Evolutionary conservation across 2,113 vertebrate species (phyloP).

Genomic region (Oophaga pumilio): DNA sequence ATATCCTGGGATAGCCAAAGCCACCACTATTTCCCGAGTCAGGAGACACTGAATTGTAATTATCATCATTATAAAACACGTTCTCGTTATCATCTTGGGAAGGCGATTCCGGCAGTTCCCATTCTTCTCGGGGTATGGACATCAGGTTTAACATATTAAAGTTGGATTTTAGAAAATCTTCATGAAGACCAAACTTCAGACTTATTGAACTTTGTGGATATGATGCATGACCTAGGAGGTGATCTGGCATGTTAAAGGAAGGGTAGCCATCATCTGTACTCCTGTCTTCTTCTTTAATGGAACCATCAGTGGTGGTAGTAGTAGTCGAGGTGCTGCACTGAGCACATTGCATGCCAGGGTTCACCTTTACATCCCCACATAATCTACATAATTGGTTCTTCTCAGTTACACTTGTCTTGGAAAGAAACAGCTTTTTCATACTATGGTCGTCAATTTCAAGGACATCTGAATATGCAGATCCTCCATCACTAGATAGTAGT

Average conservation of each 20-base stretch:
- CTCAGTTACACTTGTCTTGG: not conserved
- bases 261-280: constrained; percentile 65
- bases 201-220: constrained; percentile 46
- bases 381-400: constrained; percentile 18
- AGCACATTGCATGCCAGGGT: constrained; percentile 66
- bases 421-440: constrained; percentile 53
- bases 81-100: constrained; percentile 69
- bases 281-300: constrained; percentile 54
- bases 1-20: constrained; percentile 76
- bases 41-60: constrained; percentile 69
- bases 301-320: not conserved
- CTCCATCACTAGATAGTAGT: constrained; percentile 66
- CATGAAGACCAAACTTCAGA: not conserved
- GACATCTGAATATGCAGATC: constrained; percentile 59
- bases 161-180: constrained; percentile 13
- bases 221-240: constrained; percentile 55
- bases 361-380: constrained; percentile 60
- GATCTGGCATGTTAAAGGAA: constrained; percentile 58
- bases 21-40: constrained; percentile 69
- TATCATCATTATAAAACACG: constrained; percentile 69
- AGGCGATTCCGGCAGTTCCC: constrained; percentile 64
- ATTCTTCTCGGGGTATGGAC: constrained; percentile 61
- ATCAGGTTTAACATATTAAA: constrained; percentile 64
- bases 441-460: constrained; percentile 63
- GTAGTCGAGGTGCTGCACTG: constrained; percentile 59